These are phyloP conservation scores for Eurosta solidaginis DNA, from an alignment of 1,140 invertebrate species.

Conservation along the genomic window DNA sequence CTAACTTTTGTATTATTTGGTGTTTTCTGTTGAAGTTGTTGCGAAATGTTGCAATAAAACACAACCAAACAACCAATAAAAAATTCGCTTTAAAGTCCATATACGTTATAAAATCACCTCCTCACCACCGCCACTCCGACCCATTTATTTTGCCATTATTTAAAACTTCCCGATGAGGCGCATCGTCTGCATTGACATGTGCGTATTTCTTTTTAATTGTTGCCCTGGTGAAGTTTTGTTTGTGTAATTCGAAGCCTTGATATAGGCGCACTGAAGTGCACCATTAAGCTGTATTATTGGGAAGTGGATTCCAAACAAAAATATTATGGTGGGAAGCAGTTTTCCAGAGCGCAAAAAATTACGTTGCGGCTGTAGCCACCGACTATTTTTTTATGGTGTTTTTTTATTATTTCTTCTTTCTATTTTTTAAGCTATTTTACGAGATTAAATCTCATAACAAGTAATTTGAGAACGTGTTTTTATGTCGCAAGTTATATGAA, in stretches of 20 bases:
- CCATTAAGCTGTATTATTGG: neutral
- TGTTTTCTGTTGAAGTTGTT: neutral
- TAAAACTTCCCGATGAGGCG: neutral
- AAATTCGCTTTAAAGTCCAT: neutral
- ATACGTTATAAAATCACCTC: neutral
- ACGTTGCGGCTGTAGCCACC: neutral
- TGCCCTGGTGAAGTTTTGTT: neutral
- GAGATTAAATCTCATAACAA: conserved; percentile 16
- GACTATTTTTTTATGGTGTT: neutral
- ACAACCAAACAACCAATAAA: neutral
- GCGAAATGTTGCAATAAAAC: neutral
- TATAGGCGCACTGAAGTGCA: neutral
- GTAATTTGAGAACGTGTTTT: conserved; percentile 10
- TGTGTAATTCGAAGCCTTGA: neutral
- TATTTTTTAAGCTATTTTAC: neutral
- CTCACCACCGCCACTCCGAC: neutral
- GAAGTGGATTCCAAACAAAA: neutral
- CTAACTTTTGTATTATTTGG: neutral
- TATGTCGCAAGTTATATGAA: no score
- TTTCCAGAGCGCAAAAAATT: neutral
- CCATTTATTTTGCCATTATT: neutral
- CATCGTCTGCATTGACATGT: neutral
- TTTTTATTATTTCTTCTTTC: neutral
- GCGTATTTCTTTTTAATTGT: neutral
- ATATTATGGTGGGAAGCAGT: neutral